These are phyloP conservation scores for Pachycephala philippinensis DNA, from an alignment of 2,113 vertebrate species.

Conservation along the genomic window DNA sequence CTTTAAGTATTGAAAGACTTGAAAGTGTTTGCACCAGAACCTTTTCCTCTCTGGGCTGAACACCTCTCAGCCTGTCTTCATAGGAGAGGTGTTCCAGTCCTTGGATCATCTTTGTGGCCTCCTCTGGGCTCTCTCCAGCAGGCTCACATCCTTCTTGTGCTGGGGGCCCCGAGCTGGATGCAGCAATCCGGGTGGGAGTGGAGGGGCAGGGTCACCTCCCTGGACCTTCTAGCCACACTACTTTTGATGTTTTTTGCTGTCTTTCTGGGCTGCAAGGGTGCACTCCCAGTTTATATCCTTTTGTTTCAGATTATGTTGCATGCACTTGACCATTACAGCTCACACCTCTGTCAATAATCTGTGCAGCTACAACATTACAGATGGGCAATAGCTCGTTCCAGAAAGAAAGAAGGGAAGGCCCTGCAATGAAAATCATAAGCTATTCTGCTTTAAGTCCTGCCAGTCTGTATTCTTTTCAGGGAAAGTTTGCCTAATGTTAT, in stretches of 20 bases:
- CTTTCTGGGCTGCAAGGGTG: background rate
- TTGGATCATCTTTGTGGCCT: background rate
- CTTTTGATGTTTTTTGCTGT: background rate
- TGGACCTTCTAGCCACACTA: fast-evolving
- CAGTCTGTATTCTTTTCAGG: background rate
- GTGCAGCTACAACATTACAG: background rate
- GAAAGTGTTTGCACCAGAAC: background rate
- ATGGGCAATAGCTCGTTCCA: background rate
- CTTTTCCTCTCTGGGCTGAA: background rate
- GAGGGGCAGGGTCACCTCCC: background rate
- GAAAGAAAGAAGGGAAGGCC: background rate
- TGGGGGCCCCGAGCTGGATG: fast-evolving
- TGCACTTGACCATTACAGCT: fast-evolving
- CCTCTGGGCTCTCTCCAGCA: background rate
- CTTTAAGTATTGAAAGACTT: background rate
- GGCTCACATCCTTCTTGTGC: fast-evolving
- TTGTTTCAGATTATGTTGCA: background rate
- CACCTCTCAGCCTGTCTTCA: background rate
- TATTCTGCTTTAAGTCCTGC: background rate
- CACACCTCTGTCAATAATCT: background rate
- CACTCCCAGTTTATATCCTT: fast-evolving
- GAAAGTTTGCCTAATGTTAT: background rate
- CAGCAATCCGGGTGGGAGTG: background rate
- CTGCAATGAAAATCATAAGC: background rate
- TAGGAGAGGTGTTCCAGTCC: background rate